phyloP scores from a whole-genome alignment of 2,797 vertebrate species.

The Helostoma temminkii region DNA sequence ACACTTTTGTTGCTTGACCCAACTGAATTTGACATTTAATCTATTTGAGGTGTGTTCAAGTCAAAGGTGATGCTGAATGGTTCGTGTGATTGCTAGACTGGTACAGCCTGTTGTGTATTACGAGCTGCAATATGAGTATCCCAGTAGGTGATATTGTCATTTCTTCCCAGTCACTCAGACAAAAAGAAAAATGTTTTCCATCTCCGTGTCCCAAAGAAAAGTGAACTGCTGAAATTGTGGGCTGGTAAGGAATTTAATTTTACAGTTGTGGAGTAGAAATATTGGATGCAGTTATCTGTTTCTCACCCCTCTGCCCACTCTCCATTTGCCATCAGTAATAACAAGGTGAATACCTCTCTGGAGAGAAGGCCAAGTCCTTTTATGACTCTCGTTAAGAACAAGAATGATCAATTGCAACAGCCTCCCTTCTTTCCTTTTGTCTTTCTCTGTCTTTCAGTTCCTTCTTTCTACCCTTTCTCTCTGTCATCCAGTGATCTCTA shows the following conservation, averaged over 20 bases:
- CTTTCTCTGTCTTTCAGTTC: slow-evolving; percentile 57
- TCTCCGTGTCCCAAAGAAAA: slow-evolving; percentile 43
- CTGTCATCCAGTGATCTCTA: slow-evolving; percentile 54
- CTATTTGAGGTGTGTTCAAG: neutral
- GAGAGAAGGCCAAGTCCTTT: slow-evolving; percentile 18
- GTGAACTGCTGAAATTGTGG: slow-evolving; percentile 29
- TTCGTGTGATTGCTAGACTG: slow-evolving; percentile 14
- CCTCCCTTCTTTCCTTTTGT: slow-evolving; percentile 39
- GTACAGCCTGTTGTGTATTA: slow-evolving; percentile 33
- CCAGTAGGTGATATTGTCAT: slow-evolving; percentile 50
- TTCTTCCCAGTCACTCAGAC: slow-evolving; percentile 32
- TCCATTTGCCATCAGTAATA: slow-evolving; percentile 49
- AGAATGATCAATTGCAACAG: slow-evolving; percentile 47
- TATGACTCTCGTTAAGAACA: slow-evolving; percentile 27
- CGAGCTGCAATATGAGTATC: slow-evolving; percentile 45
- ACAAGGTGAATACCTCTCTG: slow-evolving; percentile 43
- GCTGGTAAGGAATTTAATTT: slow-evolving; percentile 58
- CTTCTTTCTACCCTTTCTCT: slow-evolving; percentile 28
- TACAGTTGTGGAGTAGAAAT: slow-evolving; percentile 57
- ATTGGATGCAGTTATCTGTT: slow-evolving; percentile 55
- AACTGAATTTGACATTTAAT: slow-evolving; percentile 15
- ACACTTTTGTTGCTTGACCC: slow-evolving; percentile 4
- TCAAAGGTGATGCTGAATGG: neutral
- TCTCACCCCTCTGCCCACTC: slow-evolving; percentile 25
- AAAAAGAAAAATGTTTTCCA: slow-evolving; percentile 49